Evolutionary conservation across 2,888 invertebrate species (phyloP).

Genomic region (Caenorhabditis parvicauda): DNA sequence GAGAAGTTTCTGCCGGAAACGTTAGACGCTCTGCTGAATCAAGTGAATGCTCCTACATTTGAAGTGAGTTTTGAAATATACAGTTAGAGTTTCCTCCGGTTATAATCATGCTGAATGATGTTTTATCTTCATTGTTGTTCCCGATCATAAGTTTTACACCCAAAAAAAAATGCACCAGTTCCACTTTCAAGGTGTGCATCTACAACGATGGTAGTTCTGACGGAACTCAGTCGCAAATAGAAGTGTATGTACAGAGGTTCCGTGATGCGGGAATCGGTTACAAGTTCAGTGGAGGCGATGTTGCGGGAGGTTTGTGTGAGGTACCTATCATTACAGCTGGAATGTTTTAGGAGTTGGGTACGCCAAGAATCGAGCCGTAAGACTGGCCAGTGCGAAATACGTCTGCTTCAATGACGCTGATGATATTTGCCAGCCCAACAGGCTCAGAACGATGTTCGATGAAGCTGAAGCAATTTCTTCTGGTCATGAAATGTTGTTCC

Average conservation of each 20-base stretch:
- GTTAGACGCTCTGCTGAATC: slow-evolving; percentile 38
- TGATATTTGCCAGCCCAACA: slow-evolving; percentile 74
- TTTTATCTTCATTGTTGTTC: slow-evolving; percentile 2
- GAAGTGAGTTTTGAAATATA: slow-evolving; percentile 9
- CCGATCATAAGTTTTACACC: neutral
- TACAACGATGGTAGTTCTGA: slow-evolving; percentile 53
- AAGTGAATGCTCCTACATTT: slow-evolving; percentile 5
- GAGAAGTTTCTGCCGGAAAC: slow-evolving; percentile 37
- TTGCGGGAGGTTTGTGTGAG: neutral
- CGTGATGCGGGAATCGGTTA: slow-evolving; percentile 15
- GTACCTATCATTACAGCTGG: neutral
- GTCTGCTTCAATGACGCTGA: slow-evolving; percentile 82
- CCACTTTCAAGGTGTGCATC: slow-evolving; percentile 37
- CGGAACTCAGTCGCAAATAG: slow-evolving; percentile 28
- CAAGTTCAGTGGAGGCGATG: slow-evolving; percentile 27
- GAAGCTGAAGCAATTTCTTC: slow-evolving; percentile 47
- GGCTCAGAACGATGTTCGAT: too few relatives aligned
- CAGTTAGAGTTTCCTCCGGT: neutral
- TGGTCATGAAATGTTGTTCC: slow-evolving; percentile 9
- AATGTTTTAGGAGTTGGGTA: slow-evolving; percentile 48
- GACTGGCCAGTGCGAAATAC: slow-evolving; percentile 71
- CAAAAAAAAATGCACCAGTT: neutral
- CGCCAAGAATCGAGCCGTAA: slow-evolving; percentile 47
- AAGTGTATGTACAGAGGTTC: slow-evolving; percentile 17
- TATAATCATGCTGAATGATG: neutral